Percentiles rank a stretch among this genome's conserved stretches.
phyloP scores from a whole-genome alignment of 2,113 vertebrate genomes.

The Sturnira hondurensis region DNA sequence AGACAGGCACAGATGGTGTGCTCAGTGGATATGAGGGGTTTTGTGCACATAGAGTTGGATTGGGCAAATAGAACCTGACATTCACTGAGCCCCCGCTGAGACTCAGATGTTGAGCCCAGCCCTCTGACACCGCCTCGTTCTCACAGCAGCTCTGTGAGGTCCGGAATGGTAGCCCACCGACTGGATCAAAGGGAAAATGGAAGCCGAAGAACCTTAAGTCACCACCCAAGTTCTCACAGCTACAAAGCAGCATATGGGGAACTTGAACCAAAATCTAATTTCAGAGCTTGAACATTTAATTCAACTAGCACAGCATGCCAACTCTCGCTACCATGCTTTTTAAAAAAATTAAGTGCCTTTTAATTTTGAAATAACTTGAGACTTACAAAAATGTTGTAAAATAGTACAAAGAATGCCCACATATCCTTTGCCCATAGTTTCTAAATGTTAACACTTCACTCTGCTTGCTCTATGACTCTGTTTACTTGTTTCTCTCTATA shows the following conservation, averaged over 20 bases:
- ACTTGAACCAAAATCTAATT: slow-evolving; percentile 7
- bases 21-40: not conserved
- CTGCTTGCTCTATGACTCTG: not conserved
- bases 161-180: not conserved
- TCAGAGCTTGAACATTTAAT: not conserved
- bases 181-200: not conserved
- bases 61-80: not conserved
- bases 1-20: not conserved
- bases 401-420: not conserved
- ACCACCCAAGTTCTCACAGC: not conserved
- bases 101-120: not conserved
- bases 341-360: not conserved
- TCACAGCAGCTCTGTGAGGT: not conserved
- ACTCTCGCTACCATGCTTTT: not conserved
- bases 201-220: not conserved
- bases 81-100: not conserved
- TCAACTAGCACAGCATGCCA: not conserved
- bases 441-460: not conserved
- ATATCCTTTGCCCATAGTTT: not conserved
- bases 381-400: not conserved
- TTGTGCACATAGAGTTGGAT: not conserved
- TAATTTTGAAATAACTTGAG: not conserved
- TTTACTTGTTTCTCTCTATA: not conserved
- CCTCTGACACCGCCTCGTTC: not conserved
- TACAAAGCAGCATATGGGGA: not conserved